A percentile compares a stretch with the other conserved stretches of the same genome.
phyloP scores from a whole-genome alignment of 1,140 invertebrate genomes.

The Caenorhabditis tropicalis region DNA sequence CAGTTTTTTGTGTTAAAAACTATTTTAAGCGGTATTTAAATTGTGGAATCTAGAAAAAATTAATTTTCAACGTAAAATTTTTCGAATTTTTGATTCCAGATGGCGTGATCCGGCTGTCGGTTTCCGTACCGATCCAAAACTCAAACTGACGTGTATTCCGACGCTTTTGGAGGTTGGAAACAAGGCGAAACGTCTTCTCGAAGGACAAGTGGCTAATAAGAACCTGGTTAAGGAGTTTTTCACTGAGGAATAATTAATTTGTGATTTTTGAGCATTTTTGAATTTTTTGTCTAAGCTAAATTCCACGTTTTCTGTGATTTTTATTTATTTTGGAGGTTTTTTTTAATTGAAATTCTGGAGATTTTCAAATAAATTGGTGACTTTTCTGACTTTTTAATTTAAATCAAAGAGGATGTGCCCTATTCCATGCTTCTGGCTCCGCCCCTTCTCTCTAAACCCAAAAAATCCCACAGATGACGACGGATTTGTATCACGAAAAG shows the following conservation, averaged over 20 bases:
- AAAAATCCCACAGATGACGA: not conserved
- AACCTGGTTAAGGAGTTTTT: conserved; percentile 17
- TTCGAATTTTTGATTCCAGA: not conserved
- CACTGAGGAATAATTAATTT: not conserved
- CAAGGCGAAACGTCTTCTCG: conserved; percentile 56
- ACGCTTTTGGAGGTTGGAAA: conserved; percentile 72
- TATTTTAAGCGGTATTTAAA: no score
- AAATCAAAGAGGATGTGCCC: conserved; percentile 15
- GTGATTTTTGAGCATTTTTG: not conserved
- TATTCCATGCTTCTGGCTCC: not conserved
- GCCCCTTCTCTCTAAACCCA: no score
- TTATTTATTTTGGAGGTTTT: not conserved
- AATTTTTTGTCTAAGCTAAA: not conserved
- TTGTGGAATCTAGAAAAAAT: no score
- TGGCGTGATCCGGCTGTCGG: conserved; percentile 70
- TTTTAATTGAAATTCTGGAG: not conserved
- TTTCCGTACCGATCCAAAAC: conserved; percentile 71
- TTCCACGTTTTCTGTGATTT: not conserved
- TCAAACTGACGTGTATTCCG: conserved; percentile 72
- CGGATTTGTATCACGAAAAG: not conserved
- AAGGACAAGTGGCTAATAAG: conserved; percentile 31
- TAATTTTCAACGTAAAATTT: not conserved
- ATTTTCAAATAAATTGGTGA: not conserved
- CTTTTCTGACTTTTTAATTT: no score
- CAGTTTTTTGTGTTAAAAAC: conserved; percentile 62